A percentile compares a stretch with the other conserved stretches of the same genome.
Evolutionary conservation across 2,113 vertebrate species (phyloP).

Genomic region (Dryoscopus gambensis): DNA sequence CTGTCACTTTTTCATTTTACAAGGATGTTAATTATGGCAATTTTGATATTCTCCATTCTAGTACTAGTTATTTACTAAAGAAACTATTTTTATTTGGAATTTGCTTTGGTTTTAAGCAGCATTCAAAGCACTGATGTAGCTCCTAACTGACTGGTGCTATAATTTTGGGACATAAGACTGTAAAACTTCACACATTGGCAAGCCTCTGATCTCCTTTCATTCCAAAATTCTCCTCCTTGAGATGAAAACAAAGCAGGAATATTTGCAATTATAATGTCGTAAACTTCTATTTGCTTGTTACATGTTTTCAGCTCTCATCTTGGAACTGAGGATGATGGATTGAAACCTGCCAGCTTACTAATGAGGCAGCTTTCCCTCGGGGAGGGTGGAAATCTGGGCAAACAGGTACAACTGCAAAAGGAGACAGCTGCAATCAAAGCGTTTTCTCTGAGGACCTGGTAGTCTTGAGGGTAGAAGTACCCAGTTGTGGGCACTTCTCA

Average conservation of each 20-base stretch:
- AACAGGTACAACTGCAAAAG: neutral
- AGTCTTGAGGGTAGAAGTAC: neutral
- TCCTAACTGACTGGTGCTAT: neutral
- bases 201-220: slow-evolving; percentile 26
- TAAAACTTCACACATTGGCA: slow-evolving; percentile 17
- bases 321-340: neutral
- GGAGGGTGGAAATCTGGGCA: neutral
- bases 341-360: slow-evolving; percentile 9
- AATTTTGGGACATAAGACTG: slow-evolving; percentile 52
- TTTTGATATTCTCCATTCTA: neutral
- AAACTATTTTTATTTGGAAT: neutral
- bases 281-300: slow-evolving; percentile 16
- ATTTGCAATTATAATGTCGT: slow-evolving; percentile 57
- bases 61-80: neutral
- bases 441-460: neutral
- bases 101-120: neutral
- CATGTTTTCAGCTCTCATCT: neutral
- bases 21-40: neutral
- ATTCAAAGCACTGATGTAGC: neutral
- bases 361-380: neutral
- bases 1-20: neutral
- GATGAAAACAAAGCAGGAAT: slow-evolving; percentile 50
- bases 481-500: neutral
- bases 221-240: slow-evolving; percentile 5
- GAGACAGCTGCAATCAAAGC: neutral